Evolutionary conservation across 1,140 invertebrate species (phyloP), one percentile per base, ranked within the genome.

Genomic region (Cydia pomonella): DNA sequence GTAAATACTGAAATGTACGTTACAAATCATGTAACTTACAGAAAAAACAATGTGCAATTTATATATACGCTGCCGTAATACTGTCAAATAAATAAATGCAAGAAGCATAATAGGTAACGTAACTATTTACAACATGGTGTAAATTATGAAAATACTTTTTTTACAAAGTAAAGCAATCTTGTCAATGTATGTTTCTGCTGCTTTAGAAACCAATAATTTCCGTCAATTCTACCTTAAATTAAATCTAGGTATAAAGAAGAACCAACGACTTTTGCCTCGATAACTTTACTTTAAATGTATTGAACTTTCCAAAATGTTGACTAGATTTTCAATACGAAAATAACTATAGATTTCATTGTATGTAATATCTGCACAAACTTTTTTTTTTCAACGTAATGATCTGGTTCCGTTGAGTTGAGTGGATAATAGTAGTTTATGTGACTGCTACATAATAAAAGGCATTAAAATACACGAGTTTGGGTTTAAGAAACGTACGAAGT

Each of bases 251-350:
- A 6, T 50, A 50, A n/a, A 50, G 29, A n/a, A 18, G 18, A n/a
- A n/a, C 16, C 47, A n/a, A 50, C 47, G 16, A 50, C 16, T 50
- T 33, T 69, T 33, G 25, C 16, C 23, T n/a, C 63, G 9, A 38
- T 18, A 16, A 50, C 4, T 18, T n/a, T 18, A 1, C 3, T 50
- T 18, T 18, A 50, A 18, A 50, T 50, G 47, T 50, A 13, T 69
- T 69, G 53, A 59, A 59, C 53, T 33, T 33, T 7, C 29, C n/a
- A 69, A 9, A 33, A 41, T 33, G 12, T 38, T 69, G 64, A 69
- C 64, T 69, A 41, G 64, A 69, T 38, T 69, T 64, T 69, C 0
- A 69, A 69, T 69, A 59, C 53, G 21, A 59, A 23, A 59, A 59
- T 21, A 3, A 23, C 10, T 23, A 23, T 18, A 13, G 7, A 9